These are phyloP conservation scores for Choristoneura fumiferana DNA, from an alignment of 1,140 invertebrate species.

Conservation along the genomic window DNA sequence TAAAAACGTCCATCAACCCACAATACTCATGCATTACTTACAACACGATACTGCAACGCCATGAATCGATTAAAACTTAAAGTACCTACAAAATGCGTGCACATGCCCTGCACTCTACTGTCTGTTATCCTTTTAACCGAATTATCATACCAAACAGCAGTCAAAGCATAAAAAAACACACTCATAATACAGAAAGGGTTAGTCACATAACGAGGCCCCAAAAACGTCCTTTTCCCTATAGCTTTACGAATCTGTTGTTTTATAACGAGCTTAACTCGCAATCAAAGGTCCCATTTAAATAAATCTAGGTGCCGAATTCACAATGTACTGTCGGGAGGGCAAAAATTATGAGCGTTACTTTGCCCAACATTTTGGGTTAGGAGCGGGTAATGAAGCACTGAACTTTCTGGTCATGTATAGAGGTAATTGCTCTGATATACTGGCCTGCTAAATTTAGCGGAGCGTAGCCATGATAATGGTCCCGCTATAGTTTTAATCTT, in stretches of 20 bases:
- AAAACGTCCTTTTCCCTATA: background rate
- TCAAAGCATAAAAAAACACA: conserved; percentile 61
- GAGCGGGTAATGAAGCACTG: conserved; percentile 58
- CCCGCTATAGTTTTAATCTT: conserved; percentile 63
- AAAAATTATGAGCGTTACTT: conserved; percentile 47
- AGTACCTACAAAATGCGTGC: conserved; percentile 53
- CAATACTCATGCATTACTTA: too few species aligned
- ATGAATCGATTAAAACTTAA: conserved; percentile 29
- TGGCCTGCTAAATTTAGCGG: conserved; percentile 32
- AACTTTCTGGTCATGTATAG: conserved; percentile 57
- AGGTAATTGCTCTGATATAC: conserved; percentile 49
- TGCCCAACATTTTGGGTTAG: conserved; percentile 40
- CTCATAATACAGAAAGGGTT: conserved; percentile 66
- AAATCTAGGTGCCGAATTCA: conserved; percentile 59
- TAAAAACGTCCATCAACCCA: too few species aligned
- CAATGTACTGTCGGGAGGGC: conserved; percentile 41
- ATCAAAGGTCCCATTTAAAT: conserved; percentile 71
- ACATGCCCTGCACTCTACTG: conserved; percentile 47
- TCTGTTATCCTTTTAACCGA: conserved; percentile 62
- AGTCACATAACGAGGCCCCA: conserved; percentile 29
- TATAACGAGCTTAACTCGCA: conserved; percentile 50
- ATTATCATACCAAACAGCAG: conserved; percentile 74
- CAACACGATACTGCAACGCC: background rate
- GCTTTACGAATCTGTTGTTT: conserved; percentile 31
- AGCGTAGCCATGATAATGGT: conserved; percentile 40